These are phyloP conservation scores for Nineta flava DNA, from an alignment of 2,888 invertebrate species.

Conservation along the genomic window DNA sequence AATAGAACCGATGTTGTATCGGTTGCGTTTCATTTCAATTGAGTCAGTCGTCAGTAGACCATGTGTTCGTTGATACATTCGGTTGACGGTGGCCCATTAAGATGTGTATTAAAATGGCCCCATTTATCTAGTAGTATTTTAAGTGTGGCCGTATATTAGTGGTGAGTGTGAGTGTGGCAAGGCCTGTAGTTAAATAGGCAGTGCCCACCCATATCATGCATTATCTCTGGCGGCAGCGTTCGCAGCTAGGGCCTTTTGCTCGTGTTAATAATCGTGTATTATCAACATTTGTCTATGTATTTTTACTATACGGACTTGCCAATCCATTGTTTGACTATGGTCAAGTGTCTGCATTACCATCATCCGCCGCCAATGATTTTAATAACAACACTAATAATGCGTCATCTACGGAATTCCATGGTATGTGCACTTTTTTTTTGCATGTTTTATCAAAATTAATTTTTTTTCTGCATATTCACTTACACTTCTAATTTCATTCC, in stretches of 20 bases:
- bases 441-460: too few species aligned
- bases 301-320: not conserved
- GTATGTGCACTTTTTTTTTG: not conserved
- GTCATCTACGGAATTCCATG: not conserved
- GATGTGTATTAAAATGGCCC: not conserved
- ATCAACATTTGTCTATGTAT: not conserved
- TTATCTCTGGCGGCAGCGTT: not conserved
- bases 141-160: not conserved
- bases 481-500: too few species aligned
- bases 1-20: too few species aligned
- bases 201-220: too few species aligned
- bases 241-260: not conserved
- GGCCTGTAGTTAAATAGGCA: not conserved
- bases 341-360: not conserved
- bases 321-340: not conserved
- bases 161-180: not conserved
- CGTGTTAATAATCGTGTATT: not conserved
- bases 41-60: not conserved
- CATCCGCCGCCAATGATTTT: not conserved
- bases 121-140: not conserved
- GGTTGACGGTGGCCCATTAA: constrained; percentile 1
- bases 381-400: not conserved
- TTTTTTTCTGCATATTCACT: too few species aligned
- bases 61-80: constrained; percentile 1
- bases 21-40: too few species aligned